Evolutionary conservation across 2,888 invertebrate species (phyloP), one percentile per base, ranked within the genome.

Genomic region (Diplolepis rosae): DNA sequence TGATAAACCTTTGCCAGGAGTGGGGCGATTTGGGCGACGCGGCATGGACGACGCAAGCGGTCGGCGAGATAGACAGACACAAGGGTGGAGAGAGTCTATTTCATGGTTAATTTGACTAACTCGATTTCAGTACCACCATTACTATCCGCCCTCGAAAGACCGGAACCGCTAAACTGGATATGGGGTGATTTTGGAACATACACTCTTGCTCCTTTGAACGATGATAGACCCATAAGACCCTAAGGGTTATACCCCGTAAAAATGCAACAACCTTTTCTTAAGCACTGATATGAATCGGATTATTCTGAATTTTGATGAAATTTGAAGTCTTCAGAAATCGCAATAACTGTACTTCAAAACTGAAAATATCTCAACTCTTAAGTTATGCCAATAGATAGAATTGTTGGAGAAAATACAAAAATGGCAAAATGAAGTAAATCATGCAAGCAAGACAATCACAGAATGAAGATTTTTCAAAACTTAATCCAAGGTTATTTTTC

Each of bases 21-120:
- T 77, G 39, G 52, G 66, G 69, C 71, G 67, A 68, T 78, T 74
- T 75, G 79, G 79, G 74, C 82, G 82, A 80, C 80, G 74, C 82
- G 82, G 80, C 80, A 80, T 77, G 82, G 78, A 82, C 80, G 80
- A 82, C 80, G 83, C 82, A 78, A 80, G 78, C 80, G 81, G 77
- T 79, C 78, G 82, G 81, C 81, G 79, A 79, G 80, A 83, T 81
- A 83, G 83, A 82, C 80, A 82, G 84, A 83, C 84, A 84, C 81
- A 83, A 82, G 84, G 85, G 84, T 83, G 84, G 82, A 85, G 86
- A 83, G 88, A 88, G 88, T 89, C 89, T 89, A 90, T 90, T 89
- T 89, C 88, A 89, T 88, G 89, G 86, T 88, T 89, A 89, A 89
- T 89, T 89, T 89, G 85, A 82, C 86, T 87, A 88, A 89, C 86